A percentile compares a stretch with the other conserved stretches of the same genome.
These are phyloP conservation scores for Hydriomena furcata DNA, from an alignment of 2,888 invertebrate species.

Conservation along the genomic window DNA sequence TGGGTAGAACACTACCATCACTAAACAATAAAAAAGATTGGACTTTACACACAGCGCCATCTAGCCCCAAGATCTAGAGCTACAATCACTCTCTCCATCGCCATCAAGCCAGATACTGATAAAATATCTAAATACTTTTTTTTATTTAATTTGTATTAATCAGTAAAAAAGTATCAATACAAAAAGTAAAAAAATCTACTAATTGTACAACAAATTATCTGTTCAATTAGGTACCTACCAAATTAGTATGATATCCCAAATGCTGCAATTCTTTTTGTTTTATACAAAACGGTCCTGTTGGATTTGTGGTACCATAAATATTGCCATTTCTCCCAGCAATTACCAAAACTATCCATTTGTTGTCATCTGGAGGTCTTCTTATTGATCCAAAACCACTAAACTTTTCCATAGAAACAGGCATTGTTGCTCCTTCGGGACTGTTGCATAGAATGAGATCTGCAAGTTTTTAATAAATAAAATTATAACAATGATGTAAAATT, in stretches of 20 bases:
- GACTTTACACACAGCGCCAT: too few species aligned
- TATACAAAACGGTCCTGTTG: conserved; percentile 83
- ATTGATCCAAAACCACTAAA: conserved; percentile 79
- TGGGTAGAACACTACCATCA: too few species aligned
- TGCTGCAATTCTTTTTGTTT: conserved; percentile 86
- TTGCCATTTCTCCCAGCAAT: conserved; percentile 85
- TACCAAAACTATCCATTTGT: conserved; percentile 83
- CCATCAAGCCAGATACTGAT: too few species aligned
- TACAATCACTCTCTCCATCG: too few species aligned
- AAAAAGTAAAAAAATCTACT: too few species aligned
- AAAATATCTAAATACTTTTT: conserved; percentile 26
- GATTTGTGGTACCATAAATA: conserved; percentile 71
- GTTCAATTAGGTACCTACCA: conserved; percentile 76
- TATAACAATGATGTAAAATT: too few species aligned
- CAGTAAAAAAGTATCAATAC: too few species aligned
- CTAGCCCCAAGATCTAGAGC: too few species aligned
- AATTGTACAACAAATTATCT: too few species aligned
- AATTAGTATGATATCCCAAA: conserved; percentile 83
- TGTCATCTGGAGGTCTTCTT: conserved; percentile 54
- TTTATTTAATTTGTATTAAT: too few species aligned
- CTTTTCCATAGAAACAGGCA: conserved; percentile 65
- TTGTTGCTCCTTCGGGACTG: conserved; percentile 71
- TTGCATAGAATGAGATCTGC: conserved; percentile 85
- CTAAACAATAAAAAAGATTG: too few species aligned
- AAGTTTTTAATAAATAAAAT: conserved; percentile 38